These are phyloP conservation scores for Cephus pulcher DNA, from an alignment of 2,888 invertebrate species.

Conservation along the genomic window DNA sequence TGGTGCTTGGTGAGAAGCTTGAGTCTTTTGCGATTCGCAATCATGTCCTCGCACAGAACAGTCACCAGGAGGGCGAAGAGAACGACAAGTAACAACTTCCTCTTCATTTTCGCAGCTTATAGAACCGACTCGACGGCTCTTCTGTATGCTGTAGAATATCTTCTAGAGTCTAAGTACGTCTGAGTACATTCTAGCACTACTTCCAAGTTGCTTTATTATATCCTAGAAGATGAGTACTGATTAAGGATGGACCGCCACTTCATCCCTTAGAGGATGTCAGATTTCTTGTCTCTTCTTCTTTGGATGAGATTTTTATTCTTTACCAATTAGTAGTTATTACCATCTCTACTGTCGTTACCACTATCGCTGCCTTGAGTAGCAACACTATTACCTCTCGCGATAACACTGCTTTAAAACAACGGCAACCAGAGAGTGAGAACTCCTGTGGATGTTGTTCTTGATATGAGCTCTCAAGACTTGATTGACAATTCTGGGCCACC, in stretches of 20 bases:
- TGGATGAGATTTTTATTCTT: neutral
- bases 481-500: neutral
- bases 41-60: constrained; percentile 1
- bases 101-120: constrained; percentile 54
- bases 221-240: neutral
- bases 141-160: neutral
- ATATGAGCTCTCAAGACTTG: neutral
- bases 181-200: neutral
- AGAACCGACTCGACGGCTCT: constrained; percentile 37
- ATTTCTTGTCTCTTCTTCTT: neutral
- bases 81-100: constrained; percentile 37
- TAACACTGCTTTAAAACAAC: neutral
- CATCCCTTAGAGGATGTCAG: neutral
- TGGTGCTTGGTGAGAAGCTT: constrained; percentile 25
- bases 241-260: neutral
- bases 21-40: constrained; percentile 11
- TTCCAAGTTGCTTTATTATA: neutral
- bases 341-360: neutral
- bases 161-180: neutral
- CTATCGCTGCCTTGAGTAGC: too few relatives aligned
- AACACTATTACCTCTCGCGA: neutral
- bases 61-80: constrained; percentile 3
- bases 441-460: neutral
- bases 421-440: neutral
- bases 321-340: neutral